Evolutionary conservation across 2,797 vertebrate genomes (phyloP).

Genomic region (Oreonectes daqikongensis): DNA sequence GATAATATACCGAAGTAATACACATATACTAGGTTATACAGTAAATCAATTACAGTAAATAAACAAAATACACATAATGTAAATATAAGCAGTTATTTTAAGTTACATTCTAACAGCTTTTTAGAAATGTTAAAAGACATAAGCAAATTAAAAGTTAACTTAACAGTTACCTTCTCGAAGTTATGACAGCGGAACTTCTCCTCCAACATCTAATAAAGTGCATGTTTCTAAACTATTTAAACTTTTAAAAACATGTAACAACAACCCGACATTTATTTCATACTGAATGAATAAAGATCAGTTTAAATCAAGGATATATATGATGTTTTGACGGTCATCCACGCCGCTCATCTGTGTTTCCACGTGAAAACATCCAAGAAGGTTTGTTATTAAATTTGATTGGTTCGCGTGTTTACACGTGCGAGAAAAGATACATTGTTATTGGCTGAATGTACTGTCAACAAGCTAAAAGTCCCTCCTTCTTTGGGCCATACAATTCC

Average conservation of each 20-base stretch:
- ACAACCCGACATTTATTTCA: not conserved
- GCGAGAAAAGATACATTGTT: fast-evolving
- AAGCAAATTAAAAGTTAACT: conserved; percentile 15
- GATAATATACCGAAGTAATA: no score
- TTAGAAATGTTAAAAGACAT: not conserved
- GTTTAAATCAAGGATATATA: not conserved
- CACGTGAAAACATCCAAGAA: conserved; percentile 4
- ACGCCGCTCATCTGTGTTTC: not conserved
- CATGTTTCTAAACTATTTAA: conserved; percentile 25
- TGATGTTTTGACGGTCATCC: not conserved
- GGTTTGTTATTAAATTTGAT: conserved; percentile 53
- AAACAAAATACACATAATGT: no score
- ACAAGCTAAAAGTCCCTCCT: conserved; percentile 52
- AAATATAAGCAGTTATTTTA: no score
- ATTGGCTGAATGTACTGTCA: conserved; percentile 59
- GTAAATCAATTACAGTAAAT: no score
- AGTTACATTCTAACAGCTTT: not conserved
- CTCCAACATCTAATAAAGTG: conserved; percentile 20
- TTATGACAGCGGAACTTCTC: conserved; percentile 11
- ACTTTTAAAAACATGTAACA: no score
- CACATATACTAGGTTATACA: no score
- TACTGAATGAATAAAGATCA: not conserved
- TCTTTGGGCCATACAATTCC: conserved; percentile 51
- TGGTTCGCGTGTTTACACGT: conserved; percentile 52
- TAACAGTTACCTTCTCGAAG: conserved; percentile 28